Percentiles rank a stretch among this genome's conserved stretches.
phyloP scores from a whole-genome alignment of 2,113 vertebrate genomes.

The Pygoscelis adeliae region DNA sequence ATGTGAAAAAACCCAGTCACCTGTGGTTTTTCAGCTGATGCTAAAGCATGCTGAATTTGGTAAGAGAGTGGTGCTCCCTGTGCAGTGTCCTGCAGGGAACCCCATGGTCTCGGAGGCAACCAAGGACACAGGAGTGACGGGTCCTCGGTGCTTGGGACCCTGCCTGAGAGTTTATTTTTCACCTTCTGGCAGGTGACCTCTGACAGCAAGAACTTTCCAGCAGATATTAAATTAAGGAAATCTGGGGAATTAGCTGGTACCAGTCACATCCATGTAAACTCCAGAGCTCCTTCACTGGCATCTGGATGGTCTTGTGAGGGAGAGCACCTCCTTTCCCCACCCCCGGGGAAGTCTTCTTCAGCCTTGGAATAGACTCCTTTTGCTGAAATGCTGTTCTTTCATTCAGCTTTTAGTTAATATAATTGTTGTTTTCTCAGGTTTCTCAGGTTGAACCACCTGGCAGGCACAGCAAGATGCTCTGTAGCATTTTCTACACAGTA shows the following conservation, averaged over 20 bases:
- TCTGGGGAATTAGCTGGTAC: not conserved
- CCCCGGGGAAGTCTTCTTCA: not conserved
- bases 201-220: not conserved
- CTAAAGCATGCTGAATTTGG: not conserved
- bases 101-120: no score
- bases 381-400: not conserved
- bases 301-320: not conserved
- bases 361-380: not conserved
- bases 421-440: not conserved
- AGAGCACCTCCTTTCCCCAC: no score
- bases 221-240: not conserved
- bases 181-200: not conserved
- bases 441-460: not conserved
- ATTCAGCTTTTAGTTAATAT: not conserved
- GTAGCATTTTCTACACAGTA: fast-evolving
- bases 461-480: not conserved
- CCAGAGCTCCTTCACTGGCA: not conserved
- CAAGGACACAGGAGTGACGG: not conserved
- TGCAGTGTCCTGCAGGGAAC: not conserved
- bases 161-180: not conserved
- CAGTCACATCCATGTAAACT: not conserved
- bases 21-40: not conserved
- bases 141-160: not conserved
- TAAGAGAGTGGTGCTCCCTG: no score
- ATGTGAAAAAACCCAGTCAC: not conserved